Evolutionary conservation across 2,888 invertebrate genomes (phyloP).

Genomic region (Erebia aethiops): DNA sequence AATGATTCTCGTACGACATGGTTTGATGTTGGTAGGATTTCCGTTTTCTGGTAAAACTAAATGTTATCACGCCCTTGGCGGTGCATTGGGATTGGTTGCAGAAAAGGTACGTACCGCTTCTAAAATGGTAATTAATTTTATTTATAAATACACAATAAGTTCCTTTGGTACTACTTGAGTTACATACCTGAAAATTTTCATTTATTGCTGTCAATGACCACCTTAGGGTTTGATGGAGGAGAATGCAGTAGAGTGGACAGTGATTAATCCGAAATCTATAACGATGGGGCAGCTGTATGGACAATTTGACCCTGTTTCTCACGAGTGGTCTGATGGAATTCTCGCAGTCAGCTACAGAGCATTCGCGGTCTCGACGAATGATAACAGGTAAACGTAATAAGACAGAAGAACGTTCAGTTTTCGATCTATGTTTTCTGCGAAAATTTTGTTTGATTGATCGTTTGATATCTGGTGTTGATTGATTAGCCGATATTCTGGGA

Average conservation of each 20-base stretch:
- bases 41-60: slow-evolving; percentile 97
- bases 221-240: slow-evolving; percentile 87
- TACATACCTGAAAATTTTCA: background rate
- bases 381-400: slow-evolving; percentile 82
- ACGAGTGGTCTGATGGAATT: slow-evolving; percentile 97
- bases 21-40: slow-evolving; percentile 95
- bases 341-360: slow-evolving; percentile 91
- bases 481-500: too few relatives aligned
- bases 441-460: too few relatives aligned
- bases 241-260: slow-evolving; percentile 88
- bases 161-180: too few relatives aligned
- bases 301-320: slow-evolving; percentile 95
- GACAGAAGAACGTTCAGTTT: too few relatives aligned
- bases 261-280: slow-evolving; percentile 97
- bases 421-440: too few relatives aligned
- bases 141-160: too few relatives aligned
- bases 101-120: slow-evolving; percentile 80
- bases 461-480: too few relatives aligned
- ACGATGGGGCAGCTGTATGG: slow-evolving; percentile 98
- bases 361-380: slow-evolving; percentile 88
- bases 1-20: slow-evolving; percentile 97
- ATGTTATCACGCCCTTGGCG: slow-evolving; percentile 92
- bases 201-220: background rate
- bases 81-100: slow-evolving; percentile 89
- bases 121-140: too few relatives aligned